Evolutionary conservation across 2,113 vertebrate genomes (phyloP).

Genomic region (Coptodon bakossiorum): DNA sequence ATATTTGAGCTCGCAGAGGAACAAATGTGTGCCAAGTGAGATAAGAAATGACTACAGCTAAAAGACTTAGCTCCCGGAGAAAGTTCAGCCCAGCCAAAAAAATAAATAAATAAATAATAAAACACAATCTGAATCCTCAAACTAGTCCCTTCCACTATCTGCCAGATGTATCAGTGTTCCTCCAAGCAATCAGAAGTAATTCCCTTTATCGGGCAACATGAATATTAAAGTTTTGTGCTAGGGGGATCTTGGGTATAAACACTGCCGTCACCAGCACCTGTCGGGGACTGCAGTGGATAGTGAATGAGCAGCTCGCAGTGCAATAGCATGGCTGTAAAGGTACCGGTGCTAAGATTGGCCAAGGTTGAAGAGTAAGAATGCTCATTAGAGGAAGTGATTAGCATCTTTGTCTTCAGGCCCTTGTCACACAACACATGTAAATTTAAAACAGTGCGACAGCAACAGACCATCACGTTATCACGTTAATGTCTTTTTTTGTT

Average conservation of each 20-base stretch:
- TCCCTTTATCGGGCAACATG: constrained; percentile 65
- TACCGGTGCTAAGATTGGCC: constrained; percentile 8
- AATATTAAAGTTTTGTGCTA: constrained; percentile 64
- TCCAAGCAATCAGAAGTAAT: constrained; percentile 68
- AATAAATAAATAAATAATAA: constrained; percentile 16
- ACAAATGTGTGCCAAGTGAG: constrained; percentile 55
- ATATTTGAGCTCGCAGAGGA: constrained; percentile 38
- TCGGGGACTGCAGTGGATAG: constrained; percentile 28
- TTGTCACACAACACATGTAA: constrained; percentile 47
- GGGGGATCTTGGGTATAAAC: constrained; percentile 49
- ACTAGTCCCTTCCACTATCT: constrained; percentile 47
- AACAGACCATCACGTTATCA: constrained; percentile 37
- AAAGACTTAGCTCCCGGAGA: constrained; percentile 50
- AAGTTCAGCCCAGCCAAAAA: constrained; percentile 37
- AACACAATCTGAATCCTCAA: constrained; percentile 53
- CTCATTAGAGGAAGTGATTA: constrained; percentile 43
- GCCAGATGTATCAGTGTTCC: constrained; percentile 66
- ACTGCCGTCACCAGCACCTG: constrained; percentile 47
- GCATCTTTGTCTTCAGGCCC: constrained; percentile 37
- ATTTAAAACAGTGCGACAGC: constrained; percentile 35
- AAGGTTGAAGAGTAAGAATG: not conserved
- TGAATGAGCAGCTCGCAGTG: constrained; percentile 18
- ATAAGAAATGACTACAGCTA: constrained; percentile 52
- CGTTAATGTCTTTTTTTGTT: constrained; percentile 17
- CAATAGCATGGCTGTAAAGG: constrained; percentile 23